Evolutionary conservation across 1,140 invertebrate genomes (phyloP).

Genomic region (Cepaea nemoralis): DNA sequence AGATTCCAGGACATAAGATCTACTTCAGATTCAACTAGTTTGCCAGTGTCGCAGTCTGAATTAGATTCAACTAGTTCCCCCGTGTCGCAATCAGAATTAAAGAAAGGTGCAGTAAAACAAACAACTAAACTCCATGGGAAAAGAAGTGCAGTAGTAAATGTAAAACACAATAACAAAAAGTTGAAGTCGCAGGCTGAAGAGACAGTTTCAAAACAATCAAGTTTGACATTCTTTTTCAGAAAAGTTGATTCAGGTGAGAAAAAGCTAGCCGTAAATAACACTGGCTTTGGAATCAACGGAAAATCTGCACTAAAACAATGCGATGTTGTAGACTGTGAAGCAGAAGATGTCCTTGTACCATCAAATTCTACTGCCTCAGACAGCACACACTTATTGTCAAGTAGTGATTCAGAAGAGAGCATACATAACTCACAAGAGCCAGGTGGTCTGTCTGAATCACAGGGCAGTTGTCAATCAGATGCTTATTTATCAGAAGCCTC

Average conservation of each 20-base stretch:
- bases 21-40: not conserved
- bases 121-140: not conserved
- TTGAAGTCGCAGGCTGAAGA: not conserved
- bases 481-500: not conserved
- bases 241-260: slow-evolving; percentile 32
- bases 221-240: slow-evolving; percentile 51
- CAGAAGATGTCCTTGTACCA: not conserved
- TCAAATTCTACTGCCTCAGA: not conserved
- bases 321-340: not conserved
- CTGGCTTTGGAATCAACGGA: not conserved
- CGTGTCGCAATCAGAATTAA: not conserved
- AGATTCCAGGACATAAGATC: not conserved
- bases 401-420: not conserved
- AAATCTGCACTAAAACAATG: slow-evolving; percentile 13
- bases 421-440: not conserved
- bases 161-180: slow-evolving; percentile 31
- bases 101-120: not conserved
- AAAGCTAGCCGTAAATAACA: not conserved
- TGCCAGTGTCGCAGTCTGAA: not conserved
- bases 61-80: not conserved
- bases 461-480: not conserved
- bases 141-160: not conserved
- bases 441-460: not conserved
- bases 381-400: not conserved
- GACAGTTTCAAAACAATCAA: slow-evolving; percentile 44